Base-by-base conservation (phyloP, 2,888 invertebrate genomes). In the Leucozona laternaria region DNA sequence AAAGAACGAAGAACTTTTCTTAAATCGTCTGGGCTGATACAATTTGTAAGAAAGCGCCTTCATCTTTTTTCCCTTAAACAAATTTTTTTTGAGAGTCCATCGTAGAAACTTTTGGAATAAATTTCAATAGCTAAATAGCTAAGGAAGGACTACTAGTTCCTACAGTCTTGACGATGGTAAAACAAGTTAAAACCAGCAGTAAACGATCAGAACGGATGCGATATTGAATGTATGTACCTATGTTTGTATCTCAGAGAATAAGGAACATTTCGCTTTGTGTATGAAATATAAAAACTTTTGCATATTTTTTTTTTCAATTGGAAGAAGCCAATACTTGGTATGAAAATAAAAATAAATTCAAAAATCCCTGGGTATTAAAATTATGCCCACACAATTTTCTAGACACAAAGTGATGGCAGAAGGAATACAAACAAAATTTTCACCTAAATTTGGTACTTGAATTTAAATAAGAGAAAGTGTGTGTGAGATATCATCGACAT, bases 151-250 rank as follows among this genome's bases (percentile, higher is more conserved):
- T 31, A 57, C 48, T 11, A 17, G 10, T 68, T 37, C 15, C 13
- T 55, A 28, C 37, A 28, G n/a, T 31, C 55, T 37, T 53, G 8
- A 4, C 13, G 53, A 53, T 31, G 25, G 55, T 58, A 37, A 43
- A 77, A 37, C n/a, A 77, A 68, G 53, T 64, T 45, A n/a, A 66
- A 76, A 45, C 53, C 55, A 43, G 31, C 2, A 43, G 37, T 37
- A 7, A 13, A 40, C 57, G 57, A 58, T n/a, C 34, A 58, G 20
- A 34, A 58, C 2, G 1, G 2, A 13, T n/a, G 7, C 8, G n/a
- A 8, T 6, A n/a, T n/a, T n/a, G n/a, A n/a, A n/a, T 55, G n/a
- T n/a, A 10, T 34, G 43, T 40, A 4, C 5, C 5, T 10, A 2
- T 34, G 13, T 34, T 1, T 11, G 2, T 34, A 20, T 34, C 2